Base-by-base conservation (phyloP, 2,888 invertebrate genomes). In the Mythimna impura region DNA sequence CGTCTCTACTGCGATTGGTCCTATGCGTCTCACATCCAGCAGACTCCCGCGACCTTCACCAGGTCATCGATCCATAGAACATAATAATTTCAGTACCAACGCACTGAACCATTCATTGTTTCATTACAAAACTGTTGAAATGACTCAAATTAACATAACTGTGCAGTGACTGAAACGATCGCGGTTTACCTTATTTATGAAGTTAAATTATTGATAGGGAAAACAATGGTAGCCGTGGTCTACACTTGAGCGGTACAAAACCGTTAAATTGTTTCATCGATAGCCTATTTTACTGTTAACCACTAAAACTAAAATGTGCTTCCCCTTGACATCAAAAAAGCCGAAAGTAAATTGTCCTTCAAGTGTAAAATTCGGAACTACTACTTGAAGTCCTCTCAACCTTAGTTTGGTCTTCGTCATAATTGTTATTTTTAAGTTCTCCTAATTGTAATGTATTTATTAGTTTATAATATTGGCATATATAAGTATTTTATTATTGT, bases 131-230 rank as follows among this genome's bases (percentile, higher is more conserved):
- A 62, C 8, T 9, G 50, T 47, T 66, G 5, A 1, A 64, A 73
- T 77, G 47, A 80, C 57, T 36, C 64, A 68, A 65, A 5, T 40
- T 2, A 36, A 52, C 20, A 66, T 65, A 68, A 52, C 67, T 58
- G 9, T 17, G 10, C 22, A 43, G 12, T 52, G 36, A 68, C 50
- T 57, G 50, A 12, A 60, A 7, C 25, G 0, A 10, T 3, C 36
- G 52, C 14, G 30, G 52, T 80, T 78, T 80, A 54, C 68, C 68
- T 74, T 57, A 54, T 68, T 78, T 79, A 80, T 61, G 14, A 67
- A 25, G 36, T 66, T 43, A 34, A 36, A 2, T 40, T 61, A 68
- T 50, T 62, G 22, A 25, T 43, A 25, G 17, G 75, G 20, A 62
- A 70, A 77, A 75, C 43, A 58, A 52, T 52, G 34, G 5, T 8